phyloP scores from a whole-genome alignment of 2,888 invertebrate species.

The Tortrix viridana region DNA sequence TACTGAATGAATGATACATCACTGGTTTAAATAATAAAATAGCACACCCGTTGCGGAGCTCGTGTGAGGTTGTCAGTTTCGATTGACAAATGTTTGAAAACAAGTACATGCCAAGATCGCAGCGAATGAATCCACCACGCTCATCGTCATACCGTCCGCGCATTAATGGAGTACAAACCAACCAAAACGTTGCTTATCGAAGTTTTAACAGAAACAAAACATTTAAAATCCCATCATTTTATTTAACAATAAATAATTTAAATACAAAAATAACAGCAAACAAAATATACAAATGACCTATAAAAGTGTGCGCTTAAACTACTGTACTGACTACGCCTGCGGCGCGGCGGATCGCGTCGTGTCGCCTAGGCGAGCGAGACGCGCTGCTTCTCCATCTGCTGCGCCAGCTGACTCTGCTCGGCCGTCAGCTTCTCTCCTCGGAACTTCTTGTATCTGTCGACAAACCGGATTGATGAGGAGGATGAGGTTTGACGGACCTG shows the following conservation, averaged over 20 bases:
- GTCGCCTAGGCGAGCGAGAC: slow-evolving; percentile 83
- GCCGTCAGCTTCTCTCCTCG: slow-evolving; percentile 82
- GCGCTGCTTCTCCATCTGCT: slow-evolving; percentile 69
- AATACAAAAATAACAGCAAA: slow-evolving; percentile 58
- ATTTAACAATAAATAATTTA: slow-evolving; percentile 50
- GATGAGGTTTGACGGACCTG: too few species aligned
- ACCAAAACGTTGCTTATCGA: too few species aligned
- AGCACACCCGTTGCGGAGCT: too few species aligned
- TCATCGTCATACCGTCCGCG: too few species aligned
- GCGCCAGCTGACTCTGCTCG: slow-evolving; percentile 76
- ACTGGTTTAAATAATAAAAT: too few species aligned
- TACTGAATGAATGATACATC: too few species aligned
- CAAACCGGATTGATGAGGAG: slow-evolving; percentile 39
- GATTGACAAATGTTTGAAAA: too few species aligned
- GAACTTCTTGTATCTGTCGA: slow-evolving; percentile 85
- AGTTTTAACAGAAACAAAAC: slow-evolving; percentile 5
- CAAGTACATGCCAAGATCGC: too few species aligned
- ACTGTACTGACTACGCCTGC: slow-evolving; percentile 15
- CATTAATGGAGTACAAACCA: too few species aligned
- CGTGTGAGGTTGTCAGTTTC: too few species aligned
- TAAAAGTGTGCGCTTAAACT: slow-evolving; percentile 44
- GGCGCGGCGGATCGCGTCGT: too few species aligned
- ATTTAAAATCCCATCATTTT: slow-evolving; percentile 49
- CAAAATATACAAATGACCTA: slow-evolving; percentile 57
- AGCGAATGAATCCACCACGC: too few species aligned